Evolutionary conservation across 2,797 vertebrate species (phyloP), one percentile per base, ranked within the genome.

Genomic region (Melanotaenia maccullochi): DNA sequence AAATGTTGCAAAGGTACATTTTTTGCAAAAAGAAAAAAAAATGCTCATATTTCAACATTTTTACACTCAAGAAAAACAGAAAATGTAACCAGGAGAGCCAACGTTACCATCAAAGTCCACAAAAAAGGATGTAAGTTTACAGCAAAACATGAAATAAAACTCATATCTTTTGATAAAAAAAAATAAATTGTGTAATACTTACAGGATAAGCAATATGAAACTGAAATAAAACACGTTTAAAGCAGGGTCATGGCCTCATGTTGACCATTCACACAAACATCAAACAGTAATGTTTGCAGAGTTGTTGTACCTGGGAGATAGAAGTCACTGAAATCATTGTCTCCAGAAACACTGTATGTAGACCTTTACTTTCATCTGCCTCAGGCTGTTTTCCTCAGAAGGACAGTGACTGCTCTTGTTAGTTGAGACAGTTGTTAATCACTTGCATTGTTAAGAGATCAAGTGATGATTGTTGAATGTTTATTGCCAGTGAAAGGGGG

Each of bases 391-490:
- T 87, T 73, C 64, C 65, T 28, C 68, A 40, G 68, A 32, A 65
- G 60, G 30, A 83, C 77, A 64, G 65, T 38, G 63, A 11, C 60
- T 65, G 60, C 49, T 78, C 68, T 79, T 89, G 88, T 92, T 74
- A 86, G 78, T 76, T 87, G 84, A 80, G 57, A 71, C 83, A 72
- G 59, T 66, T 87, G 85, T 87, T 91, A 89, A 91, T 88, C 86
- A 78, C 85, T 75, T 78, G 57, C 60, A 82, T 90, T 90, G 90
- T 92, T 90, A 55, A 76, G 64, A 55, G 83, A 86, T 91, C 84
- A 90, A 88, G 79, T 52, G n/a, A 83, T 77, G 70, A 61, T 71
- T 79, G 57, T 56, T 77, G 74, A 72, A 60, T 86, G 83, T 85
- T 82, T 87, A 84, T 76, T 92, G 75, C 78, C 65, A 88, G 80